A percentile compares a stretch with the other conserved stretches of the same genome.
Evolutionary conservation across 1,140 invertebrate species (phyloP).

Genomic region (Rhagoletis pomonella): DNA sequence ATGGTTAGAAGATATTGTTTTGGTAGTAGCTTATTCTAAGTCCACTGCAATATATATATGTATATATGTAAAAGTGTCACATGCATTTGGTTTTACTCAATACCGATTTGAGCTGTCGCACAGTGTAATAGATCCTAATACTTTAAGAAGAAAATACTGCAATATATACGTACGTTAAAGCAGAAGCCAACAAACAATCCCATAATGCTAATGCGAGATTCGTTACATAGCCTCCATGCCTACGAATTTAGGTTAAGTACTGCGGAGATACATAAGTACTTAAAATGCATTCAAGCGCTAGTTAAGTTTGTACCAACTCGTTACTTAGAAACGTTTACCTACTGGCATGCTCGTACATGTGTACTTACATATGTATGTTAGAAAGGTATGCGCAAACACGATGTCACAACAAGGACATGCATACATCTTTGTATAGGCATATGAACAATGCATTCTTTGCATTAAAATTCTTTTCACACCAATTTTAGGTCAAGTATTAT

Average conservation of each 20-base stretch:
- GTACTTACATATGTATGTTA: background rate
- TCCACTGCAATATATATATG: too few species aligned
- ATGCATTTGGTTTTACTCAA: too few species aligned
- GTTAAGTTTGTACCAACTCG: background rate
- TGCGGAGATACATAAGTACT: background rate
- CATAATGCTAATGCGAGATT: too few species aligned
- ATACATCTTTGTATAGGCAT: background rate
- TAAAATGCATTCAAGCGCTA: background rate
- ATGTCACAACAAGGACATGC: background rate
- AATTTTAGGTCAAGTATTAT: constrained; percentile 1
- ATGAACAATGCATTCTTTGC: background rate
- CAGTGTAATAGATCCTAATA: too few species aligned
- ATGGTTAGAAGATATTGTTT: too few species aligned
- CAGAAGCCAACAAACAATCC: too few species aligned
- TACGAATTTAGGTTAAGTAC: background rate
- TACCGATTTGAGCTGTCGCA: too few species aligned
- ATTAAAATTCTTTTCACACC: background rate
- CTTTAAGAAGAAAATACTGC: too few species aligned
- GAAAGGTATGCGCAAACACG: background rate
- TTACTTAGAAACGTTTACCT: too few species aligned
- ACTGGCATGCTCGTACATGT: background rate
- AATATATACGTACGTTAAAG: too few species aligned
- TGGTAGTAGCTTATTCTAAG: too few species aligned
- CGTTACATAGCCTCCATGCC: background rate
- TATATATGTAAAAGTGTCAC: too few species aligned